Conservation (phyloP, 2,113 vertebrate genomes). For the Turdus rufiventris region DNA sequence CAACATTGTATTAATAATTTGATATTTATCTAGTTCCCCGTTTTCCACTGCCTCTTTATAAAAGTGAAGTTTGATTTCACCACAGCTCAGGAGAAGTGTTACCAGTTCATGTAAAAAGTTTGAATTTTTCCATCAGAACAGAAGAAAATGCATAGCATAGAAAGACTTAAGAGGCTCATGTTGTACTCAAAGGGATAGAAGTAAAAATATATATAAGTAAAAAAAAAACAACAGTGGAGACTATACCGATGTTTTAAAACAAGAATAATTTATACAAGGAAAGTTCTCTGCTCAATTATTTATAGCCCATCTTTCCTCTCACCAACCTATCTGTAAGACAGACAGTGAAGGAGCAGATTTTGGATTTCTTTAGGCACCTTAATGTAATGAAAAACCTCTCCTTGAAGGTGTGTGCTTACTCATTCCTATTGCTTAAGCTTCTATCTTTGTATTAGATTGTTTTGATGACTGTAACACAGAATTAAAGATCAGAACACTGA, state of each 20-base stretch:
- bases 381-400: neutral
- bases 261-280: neutral
- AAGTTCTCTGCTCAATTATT: neutral
- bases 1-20: neutral
- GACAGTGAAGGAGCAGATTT: neutral
- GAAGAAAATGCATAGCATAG: neutral
- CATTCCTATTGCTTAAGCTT: neutral
- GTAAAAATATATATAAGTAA: neutral
- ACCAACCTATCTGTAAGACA: neutral
- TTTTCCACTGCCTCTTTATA: neutral
- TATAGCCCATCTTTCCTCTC: neutral
- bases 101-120: neutral
- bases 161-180: neutral
- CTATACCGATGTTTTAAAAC: neutral
- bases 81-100: neutral
- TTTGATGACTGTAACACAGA: neutral
- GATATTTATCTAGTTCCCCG: neutral
- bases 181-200: neutral
- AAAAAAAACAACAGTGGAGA: neutral
- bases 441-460: neutral
- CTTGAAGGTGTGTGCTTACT: neutral
- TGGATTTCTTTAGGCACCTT: neutral
- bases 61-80: neutral
- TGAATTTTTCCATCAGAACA: neutral
- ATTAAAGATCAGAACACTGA: neutral